Conservation (phyloP, 2,888 invertebrate genomes). For the Pterostichus madidus region DNA sequence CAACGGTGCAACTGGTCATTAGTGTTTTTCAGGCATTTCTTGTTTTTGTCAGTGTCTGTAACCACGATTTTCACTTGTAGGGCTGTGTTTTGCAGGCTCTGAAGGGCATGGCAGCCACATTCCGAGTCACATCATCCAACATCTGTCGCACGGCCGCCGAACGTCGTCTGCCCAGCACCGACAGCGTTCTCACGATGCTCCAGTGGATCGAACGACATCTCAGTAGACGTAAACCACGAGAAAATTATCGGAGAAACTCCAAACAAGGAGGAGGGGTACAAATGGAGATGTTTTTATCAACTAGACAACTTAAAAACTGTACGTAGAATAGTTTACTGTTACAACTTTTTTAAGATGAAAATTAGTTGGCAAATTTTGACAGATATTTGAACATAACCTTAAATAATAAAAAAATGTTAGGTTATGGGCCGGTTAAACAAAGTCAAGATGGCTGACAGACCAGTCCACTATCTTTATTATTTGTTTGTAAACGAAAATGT, state of each 20-base stretch:
- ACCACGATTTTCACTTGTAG: slow-evolving; percentile 78
- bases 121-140: slow-evolving; percentile 91
- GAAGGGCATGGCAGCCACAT: slow-evolving; percentile 96
- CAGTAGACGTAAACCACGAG: slow-evolving; percentile 86
- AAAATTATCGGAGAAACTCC: slow-evolving; percentile 81
- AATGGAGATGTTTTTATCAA: slow-evolving; percentile 87
- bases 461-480: no score
- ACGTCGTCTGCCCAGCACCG: slow-evolving; percentile 91
- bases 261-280: slow-evolving; percentile 85
- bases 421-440: no score
- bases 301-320: slow-evolving; percentile 71
- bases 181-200: slow-evolving; percentile 92
- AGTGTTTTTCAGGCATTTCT: slow-evolving; percentile 69
- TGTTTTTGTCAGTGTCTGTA: slow-evolving; percentile 71
- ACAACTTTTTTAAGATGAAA: slow-evolving; percentile 6
- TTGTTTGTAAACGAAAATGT: no score
- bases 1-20: not conserved
- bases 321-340: slow-evolving; percentile 24
- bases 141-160: slow-evolving; percentile 93
- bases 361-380: not conserved
- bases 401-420: no score
- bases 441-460: no score
- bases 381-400: no score
- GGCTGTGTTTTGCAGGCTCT: slow-evolving; percentile 84
- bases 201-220: slow-evolving; percentile 94